Base-by-base conservation (phyloP, 2,113 vertebrate genomes). In the Cairina moschata region DNA sequence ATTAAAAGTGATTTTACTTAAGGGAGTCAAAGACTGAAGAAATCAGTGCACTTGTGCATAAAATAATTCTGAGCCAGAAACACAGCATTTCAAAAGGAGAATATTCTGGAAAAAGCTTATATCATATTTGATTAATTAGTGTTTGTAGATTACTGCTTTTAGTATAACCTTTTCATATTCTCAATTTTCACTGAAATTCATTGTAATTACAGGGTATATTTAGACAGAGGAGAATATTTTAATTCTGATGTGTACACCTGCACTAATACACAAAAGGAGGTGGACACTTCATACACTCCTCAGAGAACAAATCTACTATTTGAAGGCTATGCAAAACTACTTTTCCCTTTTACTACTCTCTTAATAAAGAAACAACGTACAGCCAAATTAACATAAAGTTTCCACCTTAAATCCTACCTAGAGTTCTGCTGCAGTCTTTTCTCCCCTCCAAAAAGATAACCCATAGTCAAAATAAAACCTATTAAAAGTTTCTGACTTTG, bases 201-300 rank as follows among this genome's bases (percentile, higher is more conserved):
- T 0, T 56, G 32, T 29, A 89, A 36, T 29, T 89, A n/a, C 7
- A 59, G 9, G 28, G 34, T 32, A 48, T 60, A 87, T 85, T 22
- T 93, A 82, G 72, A 69, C 46, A 60, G 83, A 91, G 28, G 52
- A 78, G 54, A 58, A 88, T 25, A 68, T 18, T 20, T 85, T 23
- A 87, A 20, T 72, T 95, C 38, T 1, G 3, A 3, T 5, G 36
- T n/a, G 69, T 48, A 46, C 48, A 74, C 13, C 46, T 74, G 34
- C 21, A 91, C 7, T 67, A 88, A 69, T 88, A 54, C 31, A 88
- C 34, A 68, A 87, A 92, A 91, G 21, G 17, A 63, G 25, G 58
- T 5, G n/a, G 28, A 55, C 12, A 55, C 5, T 2, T 10, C 31
- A 58, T 12, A 28, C 15, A 28, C 8, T 54, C 4, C 3, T 56